phyloP scores from a whole-genome alignment of 1,140 invertebrate species.

The Zaprionus ghesquierei region DNA sequence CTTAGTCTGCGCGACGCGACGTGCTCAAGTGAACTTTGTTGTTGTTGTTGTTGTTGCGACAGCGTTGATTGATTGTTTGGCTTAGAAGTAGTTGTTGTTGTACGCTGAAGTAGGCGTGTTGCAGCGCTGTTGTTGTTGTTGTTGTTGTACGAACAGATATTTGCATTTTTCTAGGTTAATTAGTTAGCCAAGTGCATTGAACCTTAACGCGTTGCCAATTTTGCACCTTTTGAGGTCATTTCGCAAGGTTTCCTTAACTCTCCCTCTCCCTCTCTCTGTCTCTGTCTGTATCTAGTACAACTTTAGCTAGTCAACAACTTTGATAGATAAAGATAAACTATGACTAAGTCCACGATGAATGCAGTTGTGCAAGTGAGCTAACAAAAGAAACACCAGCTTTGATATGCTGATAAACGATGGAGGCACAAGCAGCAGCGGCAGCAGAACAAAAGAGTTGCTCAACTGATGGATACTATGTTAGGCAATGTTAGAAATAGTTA shows the following conservation, averaged over 20 bases:
- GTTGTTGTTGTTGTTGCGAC: constrained; percentile 25
- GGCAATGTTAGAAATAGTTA: background rate
- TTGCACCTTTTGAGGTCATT: constrained; percentile 44
- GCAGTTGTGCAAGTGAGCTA: constrained; percentile 22
- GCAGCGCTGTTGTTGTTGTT: background rate
- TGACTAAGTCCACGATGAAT: constrained; percentile 5
- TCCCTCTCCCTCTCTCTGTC: background rate
- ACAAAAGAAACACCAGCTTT: constrained; percentile 8
- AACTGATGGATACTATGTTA: background rate
- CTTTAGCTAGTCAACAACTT: constrained; percentile 14
- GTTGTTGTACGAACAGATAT: constrained; percentile 45
- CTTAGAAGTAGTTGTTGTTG: constrained; percentile 65
- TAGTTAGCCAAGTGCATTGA: constrained; percentile 65
- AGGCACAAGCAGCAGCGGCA: too few species aligned
- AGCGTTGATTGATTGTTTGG: constrained; percentile 75
- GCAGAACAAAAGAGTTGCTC: background rate
- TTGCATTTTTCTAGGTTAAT: constrained; percentile 78
- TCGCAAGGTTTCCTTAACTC: constrained; percentile 7
- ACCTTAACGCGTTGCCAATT: constrained; percentile 34
- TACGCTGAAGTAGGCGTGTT: constrained; percentile 60
- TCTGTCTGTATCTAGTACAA: constrained; percentile 3
- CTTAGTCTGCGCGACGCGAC: constrained; percentile 26
- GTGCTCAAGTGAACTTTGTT: constrained; percentile 65
- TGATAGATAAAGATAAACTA: constrained; percentile 32
- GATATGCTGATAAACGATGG: constrained; percentile 3